Percentiles rank a stretch among this genome's conserved stretches.
These are phyloP conservation scores for Astropecten irregularis DNA, from an alignment of 53 echinoderm and acorn worm genomes.

Conservation along the genomic window DNA sequence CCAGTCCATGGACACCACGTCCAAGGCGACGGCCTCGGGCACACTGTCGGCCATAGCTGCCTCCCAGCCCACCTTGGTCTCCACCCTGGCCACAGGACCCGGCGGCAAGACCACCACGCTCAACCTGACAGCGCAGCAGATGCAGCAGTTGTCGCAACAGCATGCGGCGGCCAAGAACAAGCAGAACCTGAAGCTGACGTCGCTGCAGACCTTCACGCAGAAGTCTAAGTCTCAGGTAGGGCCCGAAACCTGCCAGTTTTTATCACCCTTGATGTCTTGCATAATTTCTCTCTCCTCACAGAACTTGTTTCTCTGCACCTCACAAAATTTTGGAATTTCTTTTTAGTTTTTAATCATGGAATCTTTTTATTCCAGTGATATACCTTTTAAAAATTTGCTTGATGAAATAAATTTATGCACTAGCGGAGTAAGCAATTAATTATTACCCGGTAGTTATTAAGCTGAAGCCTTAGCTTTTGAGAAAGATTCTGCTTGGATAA, in stretches of 20 bases:
- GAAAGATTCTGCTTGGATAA: no score
- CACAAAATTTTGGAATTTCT: not conserved
- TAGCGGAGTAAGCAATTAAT: no score
- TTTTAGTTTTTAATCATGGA: no score
- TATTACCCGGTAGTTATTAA: no score
- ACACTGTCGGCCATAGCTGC: constrained; percentile 29
- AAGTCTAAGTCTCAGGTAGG: constrained; percentile 39
- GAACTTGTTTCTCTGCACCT: not conserved
- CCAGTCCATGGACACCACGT: constrained; percentile 3
- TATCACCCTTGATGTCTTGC: no score
- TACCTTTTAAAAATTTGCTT: no score
- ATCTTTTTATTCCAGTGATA: no score
- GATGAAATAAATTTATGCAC: no score
- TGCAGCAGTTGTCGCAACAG: constrained; percentile 45
- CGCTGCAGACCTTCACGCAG: constrained; percentile 19
- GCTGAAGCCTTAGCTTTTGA: no score
- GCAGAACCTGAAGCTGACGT: constrained; percentile 14
- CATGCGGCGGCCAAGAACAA: constrained; percentile 24
- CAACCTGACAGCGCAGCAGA: constrained; percentile 57
- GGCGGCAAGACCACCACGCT: constrained; percentile 49
- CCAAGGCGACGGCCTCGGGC: not conserved
- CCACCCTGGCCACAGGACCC: constrained; percentile 29
- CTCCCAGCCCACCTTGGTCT: constrained; percentile 16
- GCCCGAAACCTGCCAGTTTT: not conserved
- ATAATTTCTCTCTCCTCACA: no score